Base-by-base conservation (phyloP, 2,888 invertebrate species). In the Neoscelio sp. region DNA sequence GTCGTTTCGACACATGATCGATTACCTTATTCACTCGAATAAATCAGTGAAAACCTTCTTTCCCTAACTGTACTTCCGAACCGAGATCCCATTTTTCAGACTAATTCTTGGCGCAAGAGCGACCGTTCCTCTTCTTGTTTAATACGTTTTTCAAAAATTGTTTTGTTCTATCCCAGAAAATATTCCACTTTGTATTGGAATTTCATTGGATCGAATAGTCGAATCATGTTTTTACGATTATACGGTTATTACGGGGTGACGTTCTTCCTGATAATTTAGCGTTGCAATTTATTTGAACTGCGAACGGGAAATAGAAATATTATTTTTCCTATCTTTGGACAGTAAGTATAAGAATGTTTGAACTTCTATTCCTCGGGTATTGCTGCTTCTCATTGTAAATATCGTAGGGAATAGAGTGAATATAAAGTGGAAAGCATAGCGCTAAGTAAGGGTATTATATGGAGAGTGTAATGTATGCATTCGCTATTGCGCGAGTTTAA, bases 351-450 rank as follows among this genome's bases (percentile, higher is more conserved):
- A 35, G 38, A 35, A n/a, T 48, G 17, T 26, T 15, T 35, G 62
- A 38, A 40, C 18, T 28, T 50, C 40, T 20, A 52, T 48, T 48
- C n/a, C 13, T 12, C 15, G 13, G 38, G 46, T 58, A 26, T 10
- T 17, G 50, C 50, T 50, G 58, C 70, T 30, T 50, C 48, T 68
- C 56, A 56, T 70, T 58, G 50, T 70, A 70, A 70, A 70, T 70
- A 58, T 56, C 56, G 48, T 28, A 58, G 38, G 28, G 50, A 48
- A 35, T 50, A 58, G 50, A 68, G 48, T 48, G 68, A 67, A 67
- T 44, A 56, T 46, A 67, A 67, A 67, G 67, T 30, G 33, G 44
- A 52, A 54, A 56, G 54, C 35, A 65, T 20, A 42, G 20, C 33
- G 20, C 35, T 13, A 10, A 2, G 33, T 10, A 10, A 7, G 33